A percentile compares a stretch with the other conserved stretches of the same genome.
These are phyloP conservation scores for Rhynchomys soricoides DNA, from an alignment of 2,113 vertebrate species.

Conservation along the genomic window DNA sequence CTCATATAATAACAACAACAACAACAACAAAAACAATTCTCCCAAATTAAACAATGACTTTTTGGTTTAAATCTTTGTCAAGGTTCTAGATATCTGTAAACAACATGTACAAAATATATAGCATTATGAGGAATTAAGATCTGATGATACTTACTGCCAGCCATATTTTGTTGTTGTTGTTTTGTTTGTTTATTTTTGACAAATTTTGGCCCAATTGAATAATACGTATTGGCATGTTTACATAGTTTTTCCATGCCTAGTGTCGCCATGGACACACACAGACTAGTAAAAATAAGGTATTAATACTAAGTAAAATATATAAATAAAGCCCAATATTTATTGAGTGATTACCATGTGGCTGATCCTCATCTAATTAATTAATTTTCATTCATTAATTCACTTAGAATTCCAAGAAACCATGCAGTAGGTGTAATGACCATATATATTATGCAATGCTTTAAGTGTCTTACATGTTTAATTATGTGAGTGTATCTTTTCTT, in stretches of 20 bases:
- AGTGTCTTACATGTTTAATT: slow-evolving; percentile 50
- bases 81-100: neutral
- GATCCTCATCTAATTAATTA: neutral
- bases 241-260: neutral
- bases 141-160: neutral
- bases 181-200: neutral
- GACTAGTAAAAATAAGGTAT: neutral
- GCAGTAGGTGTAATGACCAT: slow-evolving; percentile 45
- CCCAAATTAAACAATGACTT: neutral
- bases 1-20: neutral
- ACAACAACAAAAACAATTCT: neutral
- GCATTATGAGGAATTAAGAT: neutral
- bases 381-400: slow-evolving; percentile 23
- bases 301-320: neutral
- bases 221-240: neutral
- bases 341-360: neutral
- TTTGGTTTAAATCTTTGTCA: neutral
- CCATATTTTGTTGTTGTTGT: neutral
- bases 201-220: neutral
- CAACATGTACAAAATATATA: neutral
- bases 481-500: slow-evolving; percentile 43
- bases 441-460: slow-evolving; percentile 39
- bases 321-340: slow-evolving; percentile 27
- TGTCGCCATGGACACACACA: neutral
- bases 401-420: slow-evolving; percentile 48